phyloP scores from a whole-genome alignment of 2,113 vertebrate species.

The Tauraco erythrolophus region DNA sequence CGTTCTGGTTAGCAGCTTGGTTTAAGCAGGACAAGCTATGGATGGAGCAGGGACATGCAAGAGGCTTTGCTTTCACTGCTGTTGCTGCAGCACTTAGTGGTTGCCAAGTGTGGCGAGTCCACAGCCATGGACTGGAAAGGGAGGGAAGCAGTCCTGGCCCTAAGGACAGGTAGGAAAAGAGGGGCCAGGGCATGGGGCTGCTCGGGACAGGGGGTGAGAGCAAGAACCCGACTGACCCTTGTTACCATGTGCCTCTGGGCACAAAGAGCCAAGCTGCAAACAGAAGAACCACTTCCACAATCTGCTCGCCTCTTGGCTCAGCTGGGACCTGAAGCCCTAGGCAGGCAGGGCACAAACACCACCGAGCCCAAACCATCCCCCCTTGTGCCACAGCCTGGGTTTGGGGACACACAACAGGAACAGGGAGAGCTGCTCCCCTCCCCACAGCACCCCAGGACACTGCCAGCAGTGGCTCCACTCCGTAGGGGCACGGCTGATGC shows the following conservation, averaged over 20 bases:
- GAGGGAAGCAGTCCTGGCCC: background rate
- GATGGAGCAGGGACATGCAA: conserved; percentile 43
- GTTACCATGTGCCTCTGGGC: accelerated
- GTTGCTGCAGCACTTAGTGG: background rate
- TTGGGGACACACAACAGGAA: background rate
- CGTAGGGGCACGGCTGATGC: accelerated
- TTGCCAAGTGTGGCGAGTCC: background rate
- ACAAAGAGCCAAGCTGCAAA: background rate
- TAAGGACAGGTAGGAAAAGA: background rate
- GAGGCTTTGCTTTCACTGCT: conserved; percentile 28
- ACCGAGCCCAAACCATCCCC: background rate
- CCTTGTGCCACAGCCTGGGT: accelerated
- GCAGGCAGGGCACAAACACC: background rate
- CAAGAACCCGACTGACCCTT: background rate
- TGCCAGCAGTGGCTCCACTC: background rate
- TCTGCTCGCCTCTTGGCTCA: background rate
- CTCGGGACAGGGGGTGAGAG: background rate
- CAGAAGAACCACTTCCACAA: accelerated
- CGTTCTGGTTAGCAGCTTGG: background rate
- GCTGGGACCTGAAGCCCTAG: background rate
- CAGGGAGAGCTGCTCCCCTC: accelerated
- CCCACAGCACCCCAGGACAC: accelerated
- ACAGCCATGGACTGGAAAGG: background rate
- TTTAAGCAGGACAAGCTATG: conserved; percentile 12
- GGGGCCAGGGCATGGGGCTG: background rate